Conservation (phyloP, 1,140 invertebrate genomes). For the Drosophila miranda region DNA sequence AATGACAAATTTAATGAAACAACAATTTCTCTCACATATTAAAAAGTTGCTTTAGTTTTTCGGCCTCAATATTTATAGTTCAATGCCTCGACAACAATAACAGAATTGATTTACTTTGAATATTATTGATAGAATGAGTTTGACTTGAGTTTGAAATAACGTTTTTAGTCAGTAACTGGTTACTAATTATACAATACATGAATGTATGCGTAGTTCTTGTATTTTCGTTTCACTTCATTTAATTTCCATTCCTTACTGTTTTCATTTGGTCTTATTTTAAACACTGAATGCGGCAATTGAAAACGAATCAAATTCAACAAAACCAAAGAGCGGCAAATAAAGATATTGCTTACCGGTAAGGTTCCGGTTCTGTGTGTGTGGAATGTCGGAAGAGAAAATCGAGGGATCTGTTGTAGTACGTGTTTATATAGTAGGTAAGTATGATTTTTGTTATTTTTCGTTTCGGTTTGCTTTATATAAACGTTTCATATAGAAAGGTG, state of each 20-base stretch:
- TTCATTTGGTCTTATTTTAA: constrained; percentile 35
- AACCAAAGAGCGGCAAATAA: constrained; percentile 31
- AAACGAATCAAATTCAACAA: background rate
- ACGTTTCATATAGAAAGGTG: constrained; percentile 67
- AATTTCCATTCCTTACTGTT: background rate
- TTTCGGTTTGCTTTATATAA: constrained; percentile 45
- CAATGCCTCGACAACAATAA: constrained; percentile 67
- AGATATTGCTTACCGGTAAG: background rate
- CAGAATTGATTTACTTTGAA: constrained; percentile 56
- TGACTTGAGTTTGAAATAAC: constrained; percentile 39
- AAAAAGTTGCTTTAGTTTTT: constrained; percentile 54
- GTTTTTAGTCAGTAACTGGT: constrained; percentile 37
- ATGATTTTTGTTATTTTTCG: constrained; percentile 15
- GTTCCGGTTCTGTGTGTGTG: constrained; percentile 1
- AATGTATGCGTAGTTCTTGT: constrained; percentile 58
- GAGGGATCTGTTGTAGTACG: constrained; percentile 36
- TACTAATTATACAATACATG: constrained; percentile 36
- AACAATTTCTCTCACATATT: constrained; percentile 66
- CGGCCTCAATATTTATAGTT: constrained; percentile 31
- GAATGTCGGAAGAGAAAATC: constrained; percentile 13
- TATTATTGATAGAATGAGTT: constrained; percentile 44
- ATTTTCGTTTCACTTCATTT: constrained; percentile 16
- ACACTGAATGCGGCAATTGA: constrained; percentile 26
- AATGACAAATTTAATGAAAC: constrained; percentile 75
- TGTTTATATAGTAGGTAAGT: constrained; percentile 39